A percentile compares a stretch with the other conserved stretches of the same genome.
phyloP scores from a whole-genome alignment of 2,113 vertebrate genomes.

The Protobothrops flavoviridis region DNA sequence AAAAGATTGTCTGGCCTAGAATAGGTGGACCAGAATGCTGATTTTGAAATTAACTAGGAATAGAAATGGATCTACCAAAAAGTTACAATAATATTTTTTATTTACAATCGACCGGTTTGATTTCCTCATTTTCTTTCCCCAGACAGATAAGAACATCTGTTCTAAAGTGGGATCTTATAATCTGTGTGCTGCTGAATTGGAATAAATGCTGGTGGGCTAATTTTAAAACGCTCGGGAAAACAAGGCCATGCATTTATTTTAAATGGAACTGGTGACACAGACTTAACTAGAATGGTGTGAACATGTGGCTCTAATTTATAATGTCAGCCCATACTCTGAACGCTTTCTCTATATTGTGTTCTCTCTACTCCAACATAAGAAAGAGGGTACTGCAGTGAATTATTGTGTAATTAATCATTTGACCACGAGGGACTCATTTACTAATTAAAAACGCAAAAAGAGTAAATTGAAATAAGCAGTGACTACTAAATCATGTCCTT shows the following conservation, averaged over 20 bases:
- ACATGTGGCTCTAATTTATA: constrained; percentile 57
- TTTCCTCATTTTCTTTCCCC: not conserved
- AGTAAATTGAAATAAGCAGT: constrained; percentile 83
- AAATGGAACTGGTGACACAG: constrained; percentile 56
- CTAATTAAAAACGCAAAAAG: constrained; percentile 93
- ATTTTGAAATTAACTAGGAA: constrained; percentile 8
- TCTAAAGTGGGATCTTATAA: constrained; percentile 1
- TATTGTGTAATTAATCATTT: constrained; percentile 87
- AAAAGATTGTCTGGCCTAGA: not conserved
- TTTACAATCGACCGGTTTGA: not conserved
- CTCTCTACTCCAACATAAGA: constrained; percentile 48
- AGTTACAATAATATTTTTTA: constrained; percentile 18
- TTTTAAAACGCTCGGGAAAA: constrained; percentile 56
- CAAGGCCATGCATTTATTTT: constrained; percentile 5
- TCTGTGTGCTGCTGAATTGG: not conserved
- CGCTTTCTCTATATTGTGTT: constrained; percentile 37
- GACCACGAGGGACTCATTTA: constrained; percentile 87
- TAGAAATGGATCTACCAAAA: constrained; percentile 8
- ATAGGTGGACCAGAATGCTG: not conserved
- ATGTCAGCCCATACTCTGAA: constrained; percentile 54
- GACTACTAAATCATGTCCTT: constrained; percentile 84
- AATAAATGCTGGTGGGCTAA: constrained; percentile 48
- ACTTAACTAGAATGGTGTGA: constrained; percentile 44
- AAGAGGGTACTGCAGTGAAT: constrained; percentile 70
- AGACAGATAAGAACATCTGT: not conserved